Evolutionary conservation across 1,140 invertebrate species (phyloP).

Genomic region (Yoshiicerus persimilis): DNA sequence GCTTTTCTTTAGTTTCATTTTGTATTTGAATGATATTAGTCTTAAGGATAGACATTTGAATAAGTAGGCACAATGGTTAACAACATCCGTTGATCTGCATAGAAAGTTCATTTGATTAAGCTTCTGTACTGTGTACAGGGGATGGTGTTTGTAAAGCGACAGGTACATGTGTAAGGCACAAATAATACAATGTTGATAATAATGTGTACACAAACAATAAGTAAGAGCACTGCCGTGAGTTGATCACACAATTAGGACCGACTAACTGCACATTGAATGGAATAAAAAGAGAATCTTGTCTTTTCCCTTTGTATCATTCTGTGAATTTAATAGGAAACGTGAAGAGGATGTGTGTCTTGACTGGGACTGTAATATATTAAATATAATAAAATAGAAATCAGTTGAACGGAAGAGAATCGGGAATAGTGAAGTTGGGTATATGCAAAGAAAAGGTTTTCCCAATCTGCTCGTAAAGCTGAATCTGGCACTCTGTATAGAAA

Average conservation of each 20-base stretch:
- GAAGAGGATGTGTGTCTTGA: no score
- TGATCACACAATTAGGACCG: neutral
- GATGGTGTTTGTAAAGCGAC: neutral
- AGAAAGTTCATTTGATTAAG: neutral
- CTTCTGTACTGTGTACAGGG: neutral
- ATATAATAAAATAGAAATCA: neutral
- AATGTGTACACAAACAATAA: neutral
- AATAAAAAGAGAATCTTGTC: neutral
- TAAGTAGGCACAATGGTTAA: neutral
- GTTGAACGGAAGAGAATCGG: neutral
- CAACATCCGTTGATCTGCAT: neutral
- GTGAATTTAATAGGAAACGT: neutral
- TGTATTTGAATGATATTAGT: neutral
- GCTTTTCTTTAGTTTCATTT: neutral
- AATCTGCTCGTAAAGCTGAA: neutral
- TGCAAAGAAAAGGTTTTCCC: neutral
- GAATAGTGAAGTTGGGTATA: neutral
- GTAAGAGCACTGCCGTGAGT: neutral
- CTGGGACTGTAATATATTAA: neutral
- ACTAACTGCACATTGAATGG: slow-evolving; percentile 11
- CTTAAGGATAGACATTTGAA: neutral
- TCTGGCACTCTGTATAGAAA: neutral
- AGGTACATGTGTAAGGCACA: neutral
- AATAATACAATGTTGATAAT: neutral
- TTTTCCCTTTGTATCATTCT: neutral